Evolutionary conservation across 2,113 vertebrate species (phyloP), one percentile per base, ranked within the genome.

Genomic region (Jacana jacana): DNA sequence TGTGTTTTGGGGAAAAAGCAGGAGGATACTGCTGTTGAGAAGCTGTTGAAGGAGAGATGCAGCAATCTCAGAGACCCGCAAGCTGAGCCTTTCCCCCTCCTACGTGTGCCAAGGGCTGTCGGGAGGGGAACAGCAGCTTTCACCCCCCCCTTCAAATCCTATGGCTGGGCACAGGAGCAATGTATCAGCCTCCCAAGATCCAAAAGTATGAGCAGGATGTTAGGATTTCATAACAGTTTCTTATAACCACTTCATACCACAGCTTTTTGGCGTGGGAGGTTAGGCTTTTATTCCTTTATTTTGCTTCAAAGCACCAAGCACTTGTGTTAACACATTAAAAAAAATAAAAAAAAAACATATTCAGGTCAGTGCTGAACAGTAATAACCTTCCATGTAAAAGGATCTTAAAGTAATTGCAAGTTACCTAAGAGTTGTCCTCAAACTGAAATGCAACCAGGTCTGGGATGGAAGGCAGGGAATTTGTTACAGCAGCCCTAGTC

Each of bases 71-170:
- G 24, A 39, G 52, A n/a, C 3, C 33, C n/a, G 9, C 11, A 5
- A 9, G 52, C 17, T 51, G 44, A 79, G 49, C 52, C 13, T 55
- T 66, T 7, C 25, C 37, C 20, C 5, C 10, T 54, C 20, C 37
- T 5, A 0, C 0, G 0, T 2, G 1, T 24, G 39, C 55, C 60
- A 28, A 42, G 48, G 28, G 40, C n/a, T 81, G 46, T 22, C 57
- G 22, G 25, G 28, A 84, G 46, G 35, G 60, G 30, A 88, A 37
- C 23, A 72, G 68, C 71, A 81, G 17, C 46, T 60, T 63, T 69
- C 7, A 6, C 0, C 18, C 5, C 48, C 51, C 48, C 51, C 30
- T 16, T 18, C 13, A 46, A 20, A 81, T 48, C 30, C 63, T 17
- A 14, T 0, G 1, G 25, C 23, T 40, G 55, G 28, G 31, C 35